Base-by-base conservation (phyloP, 2,888 invertebrate genomes). In the Omphaloscelis lunosa region DNA sequence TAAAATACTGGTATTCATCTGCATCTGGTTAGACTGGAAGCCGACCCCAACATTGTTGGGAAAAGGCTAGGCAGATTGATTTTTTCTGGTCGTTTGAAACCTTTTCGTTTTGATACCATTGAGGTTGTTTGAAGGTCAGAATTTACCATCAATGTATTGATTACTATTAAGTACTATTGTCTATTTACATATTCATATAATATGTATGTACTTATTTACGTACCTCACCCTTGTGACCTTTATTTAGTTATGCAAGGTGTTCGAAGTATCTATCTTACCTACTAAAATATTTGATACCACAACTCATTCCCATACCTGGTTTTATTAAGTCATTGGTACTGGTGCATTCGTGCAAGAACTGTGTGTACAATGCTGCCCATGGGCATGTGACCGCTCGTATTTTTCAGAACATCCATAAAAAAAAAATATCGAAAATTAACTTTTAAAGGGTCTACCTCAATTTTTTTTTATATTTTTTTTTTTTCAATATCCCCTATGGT, bases 171-270 rank as follows among this genome's bases (percentile, higher is more conserved):
- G 39, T 51, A 27, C 41, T 73, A 39, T 67, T 48, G 15, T 67
- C 9, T 58, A 62, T 74, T 58, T 68, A 56, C 51, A 81, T 79
- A 74, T 80, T 67, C 67, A 80, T 63, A 51, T 58, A 27, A 56
- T 66, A 48, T 29, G 29, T 70, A 34, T 48, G 63, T 79, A 79
- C 15, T 41, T 58, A 29, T 12, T 11, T 27, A 34, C 9, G 8
- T 27, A 27, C 51, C 15, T 61, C 17, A 67, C 58, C 63, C 75
- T 58, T 63, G 23, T 63, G 79, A 79, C 67, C 82, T 79, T 74
- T 58, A 48, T 27, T 68, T 15, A 63, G 56, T 62, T 67, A 80
- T 58, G 81, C 67, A 62, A 79, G 74, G 67, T 65, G 51, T 65
- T 58, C 12, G 29, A 71, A 63, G n/a, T 79, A 59, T 12, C 4